Conservation (phyloP, 1,140 invertebrate genomes). For the Zaprionus lachaisei region DNA sequence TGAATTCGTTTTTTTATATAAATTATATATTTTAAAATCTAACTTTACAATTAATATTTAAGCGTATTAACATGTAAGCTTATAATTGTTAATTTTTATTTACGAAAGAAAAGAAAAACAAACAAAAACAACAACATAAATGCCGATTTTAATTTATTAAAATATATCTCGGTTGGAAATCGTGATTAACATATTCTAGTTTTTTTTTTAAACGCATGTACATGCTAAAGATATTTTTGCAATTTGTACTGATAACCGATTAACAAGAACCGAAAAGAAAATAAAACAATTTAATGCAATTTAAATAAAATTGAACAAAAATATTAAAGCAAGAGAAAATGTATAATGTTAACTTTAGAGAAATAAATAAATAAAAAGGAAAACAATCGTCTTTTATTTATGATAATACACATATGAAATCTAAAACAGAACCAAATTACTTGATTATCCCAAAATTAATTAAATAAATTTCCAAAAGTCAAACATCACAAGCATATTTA, state of each 20-base stretch:
- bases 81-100: conserved; percentile 63
- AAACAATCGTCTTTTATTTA: conserved; percentile 2
- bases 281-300: conserved; percentile 40
- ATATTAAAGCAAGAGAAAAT: conserved; percentile 37
- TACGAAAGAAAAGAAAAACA: conserved; percentile 30
- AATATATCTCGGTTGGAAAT: conserved; percentile 20
- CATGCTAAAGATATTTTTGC: conserved; percentile 70
- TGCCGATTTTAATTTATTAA: conserved; percentile 28
- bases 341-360: conserved; percentile 75
- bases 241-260: conserved; percentile 81
- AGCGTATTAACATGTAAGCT: conserved; percentile 80
- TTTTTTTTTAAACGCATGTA: conserved; percentile 59
- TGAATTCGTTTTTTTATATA: conserved; percentile 44
- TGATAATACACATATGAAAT: not conserved
- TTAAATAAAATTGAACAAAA: conserved; percentile 39
- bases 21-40: conserved; percentile 56
- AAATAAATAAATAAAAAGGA: conserved; percentile 49
- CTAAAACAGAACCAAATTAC: not conserved
- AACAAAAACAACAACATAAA: not conserved
- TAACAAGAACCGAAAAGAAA: conserved; percentile 53
- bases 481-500: too few species aligned
- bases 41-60: conserved; percentile 75
- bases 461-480: not conserved
- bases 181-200: conserved; percentile 22
- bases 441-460: not conserved